These are phyloP conservation scores for Drosophila carrolli DNA, from an alignment of 1,140 invertebrate species.

Conservation along the genomic window DNA sequence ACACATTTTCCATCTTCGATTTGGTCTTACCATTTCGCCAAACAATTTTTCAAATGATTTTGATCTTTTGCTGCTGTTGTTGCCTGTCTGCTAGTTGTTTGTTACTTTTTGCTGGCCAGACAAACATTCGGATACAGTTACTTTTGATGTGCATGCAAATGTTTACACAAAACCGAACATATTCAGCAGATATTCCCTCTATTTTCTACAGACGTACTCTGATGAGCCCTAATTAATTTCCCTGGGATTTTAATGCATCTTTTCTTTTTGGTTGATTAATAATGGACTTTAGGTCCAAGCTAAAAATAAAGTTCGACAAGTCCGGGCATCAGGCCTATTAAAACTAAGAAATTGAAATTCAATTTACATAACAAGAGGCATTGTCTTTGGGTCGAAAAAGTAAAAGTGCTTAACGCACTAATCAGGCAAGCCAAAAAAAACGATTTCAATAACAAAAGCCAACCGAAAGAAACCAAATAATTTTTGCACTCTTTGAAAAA, in stretches of 20 bases:
- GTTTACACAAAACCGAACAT: conserved; percentile 45
- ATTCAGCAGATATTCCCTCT: background rate
- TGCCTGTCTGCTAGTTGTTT: conserved; percentile 36
- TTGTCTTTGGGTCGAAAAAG: conserved; percentile 42
- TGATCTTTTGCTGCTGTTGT: conserved; percentile 47
- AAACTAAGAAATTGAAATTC: conserved; percentile 23
- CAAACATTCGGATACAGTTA: conserved; percentile 49
- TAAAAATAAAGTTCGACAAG: conserved; percentile 16
- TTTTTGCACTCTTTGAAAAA: conserved; percentile 38
- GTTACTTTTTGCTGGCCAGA: conserved; percentile 37
- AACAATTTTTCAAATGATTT: conserved; percentile 60
- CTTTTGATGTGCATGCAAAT: conserved; percentile 62
- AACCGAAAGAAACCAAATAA: conserved; percentile 12
- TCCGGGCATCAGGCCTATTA: conserved; percentile 6
- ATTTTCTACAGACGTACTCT: conserved; percentile 7
- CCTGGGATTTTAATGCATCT: conserved; percentile 7
- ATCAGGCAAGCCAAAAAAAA: conserved; percentile 32
- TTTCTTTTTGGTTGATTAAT: conserved; percentile 23
- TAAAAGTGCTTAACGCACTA: conserved; percentile 67
- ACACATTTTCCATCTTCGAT: conserved; percentile 42
- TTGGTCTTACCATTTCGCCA: conserved; percentile 37
- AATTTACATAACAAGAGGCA: conserved; percentile 38
- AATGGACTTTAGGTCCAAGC: background rate
- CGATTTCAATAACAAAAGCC: conserved; percentile 68
- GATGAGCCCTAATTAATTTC: conserved; percentile 43